phyloP scores from a whole-genome alignment of 2,113 vertebrate species.

The Poeciliopsis occidentalis region DNA sequence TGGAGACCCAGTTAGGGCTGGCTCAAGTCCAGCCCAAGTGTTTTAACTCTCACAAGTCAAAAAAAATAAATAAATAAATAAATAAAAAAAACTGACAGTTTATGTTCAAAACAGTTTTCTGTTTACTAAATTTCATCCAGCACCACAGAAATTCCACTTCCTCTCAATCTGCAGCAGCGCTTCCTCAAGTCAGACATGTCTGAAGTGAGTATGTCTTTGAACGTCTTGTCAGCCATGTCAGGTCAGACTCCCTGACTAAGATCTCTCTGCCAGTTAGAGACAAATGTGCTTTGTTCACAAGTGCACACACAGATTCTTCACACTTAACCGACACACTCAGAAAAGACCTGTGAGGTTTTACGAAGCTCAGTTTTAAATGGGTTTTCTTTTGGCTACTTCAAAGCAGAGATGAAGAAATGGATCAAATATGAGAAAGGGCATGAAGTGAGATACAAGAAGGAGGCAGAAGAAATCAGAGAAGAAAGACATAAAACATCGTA shows the following conservation, averaged over 20 bases:
- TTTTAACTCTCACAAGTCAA: conserved; percentile 27
- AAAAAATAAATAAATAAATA: neutral
- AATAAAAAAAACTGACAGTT: conserved; percentile 43
- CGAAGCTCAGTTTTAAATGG: conserved; percentile 43
- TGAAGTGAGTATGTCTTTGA: conserved; percentile 53
- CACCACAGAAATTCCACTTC: conserved; percentile 26
- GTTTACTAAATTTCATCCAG: conserved; percentile 35
- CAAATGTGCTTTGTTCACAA: conserved; percentile 44
- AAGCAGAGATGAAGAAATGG: conserved; percentile 47
- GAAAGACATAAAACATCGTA: neutral
- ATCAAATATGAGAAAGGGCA: conserved; percentile 31
- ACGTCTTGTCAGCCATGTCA: conserved; percentile 49
- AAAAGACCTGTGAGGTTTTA: conserved; percentile 26
- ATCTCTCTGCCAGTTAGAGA: conserved; percentile 31
- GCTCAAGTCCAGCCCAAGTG: conserved; percentile 38
- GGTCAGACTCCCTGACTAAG: conserved; percentile 37
- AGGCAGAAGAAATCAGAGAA: neutral
- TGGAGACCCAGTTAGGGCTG: conserved; percentile 56
- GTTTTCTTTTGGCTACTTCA: conserved; percentile 58
- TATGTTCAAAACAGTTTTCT: conserved; percentile 46
- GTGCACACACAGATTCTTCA: neutral
- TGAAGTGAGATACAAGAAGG: conserved; percentile 1
- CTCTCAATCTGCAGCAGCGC: conserved; percentile 28
- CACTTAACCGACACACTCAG: conserved; percentile 1
- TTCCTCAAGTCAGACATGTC: conserved; percentile 40